Evolutionary conservation across 37 sponge, comb jelly and placozoan genomes (phyloP).

Genomic region (Petrosia ficiformis): DNA sequence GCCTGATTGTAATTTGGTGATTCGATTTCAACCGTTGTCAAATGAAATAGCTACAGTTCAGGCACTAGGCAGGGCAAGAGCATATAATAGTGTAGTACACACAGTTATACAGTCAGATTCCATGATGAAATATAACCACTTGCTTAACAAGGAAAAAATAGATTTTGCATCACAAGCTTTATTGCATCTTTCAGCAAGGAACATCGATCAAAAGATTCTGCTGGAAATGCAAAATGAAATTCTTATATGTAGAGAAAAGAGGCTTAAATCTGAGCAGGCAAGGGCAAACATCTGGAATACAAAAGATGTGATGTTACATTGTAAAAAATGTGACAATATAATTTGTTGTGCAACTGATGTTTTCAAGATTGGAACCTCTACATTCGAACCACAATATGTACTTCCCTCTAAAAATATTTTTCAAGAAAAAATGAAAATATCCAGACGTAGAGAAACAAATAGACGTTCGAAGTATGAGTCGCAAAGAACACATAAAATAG

Average conservation of each 20-base stretch:
- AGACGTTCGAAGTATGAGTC: constrained; percentile 3
- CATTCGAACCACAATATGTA: too few species aligned
- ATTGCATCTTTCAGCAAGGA: constrained; percentile 7
- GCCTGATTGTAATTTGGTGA: constrained; percentile 69
- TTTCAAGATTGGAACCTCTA: neutral
- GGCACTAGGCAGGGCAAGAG: constrained; percentile 65
- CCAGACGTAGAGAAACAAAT: neutral
- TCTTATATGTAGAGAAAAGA: constrained; percentile 1
- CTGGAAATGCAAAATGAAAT: constrained; percentile 15
- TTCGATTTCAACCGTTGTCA: constrained; percentile 58
- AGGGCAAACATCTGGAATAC: neutral
- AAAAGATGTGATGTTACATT: constrained; percentile 27
- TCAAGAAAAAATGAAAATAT: neutral
- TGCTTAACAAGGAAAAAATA: constrained; percentile 43
- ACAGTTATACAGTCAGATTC: constrained; percentile 37
- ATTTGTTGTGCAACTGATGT: constrained; percentile 58
- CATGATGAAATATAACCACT: constrained; percentile 11
- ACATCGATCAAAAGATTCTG: constrained; percentile 3
- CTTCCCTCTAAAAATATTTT: constrained; percentile 24
- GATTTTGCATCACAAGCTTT: constrained; percentile 9
- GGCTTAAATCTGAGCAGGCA: neutral
- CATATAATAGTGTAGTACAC: constrained; percentile 31
- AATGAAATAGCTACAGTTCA: constrained; percentile 70
- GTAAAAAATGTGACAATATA: constrained; percentile 39
- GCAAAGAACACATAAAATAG: constrained; percentile 29